Conservation (phyloP, 2,888 invertebrate species). For the Strigamia crassipes region DNA sequence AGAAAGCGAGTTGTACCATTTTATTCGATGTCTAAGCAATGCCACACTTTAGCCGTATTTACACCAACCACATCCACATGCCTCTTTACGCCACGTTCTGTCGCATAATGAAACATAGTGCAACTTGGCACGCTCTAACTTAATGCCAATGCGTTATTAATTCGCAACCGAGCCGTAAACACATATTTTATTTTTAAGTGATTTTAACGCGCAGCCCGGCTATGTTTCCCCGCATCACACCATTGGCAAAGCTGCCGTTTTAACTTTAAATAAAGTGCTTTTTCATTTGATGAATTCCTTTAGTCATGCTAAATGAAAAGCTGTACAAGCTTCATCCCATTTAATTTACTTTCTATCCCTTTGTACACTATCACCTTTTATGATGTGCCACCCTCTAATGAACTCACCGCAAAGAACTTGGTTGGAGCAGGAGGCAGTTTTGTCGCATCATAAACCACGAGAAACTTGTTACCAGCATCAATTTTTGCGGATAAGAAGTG, state of each 20-base stretch:
- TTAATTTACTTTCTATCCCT: conserved; percentile 16
- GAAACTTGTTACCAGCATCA: conserved; percentile 10
- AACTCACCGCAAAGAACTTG: conserved; percentile 16
- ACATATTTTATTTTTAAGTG: conserved; percentile 6
- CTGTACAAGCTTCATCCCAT: background rate
- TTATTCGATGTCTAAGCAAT: background rate
- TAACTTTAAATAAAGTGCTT: conserved; percentile 5
- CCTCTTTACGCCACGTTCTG: conserved; percentile 1
- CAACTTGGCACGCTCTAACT: conserved; percentile 11
- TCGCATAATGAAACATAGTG: conserved; percentile 1
- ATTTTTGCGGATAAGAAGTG: conserved; percentile 16
- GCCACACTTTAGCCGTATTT: background rate
- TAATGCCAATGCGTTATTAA: background rate
- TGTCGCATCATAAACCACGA: conserved; percentile 11
- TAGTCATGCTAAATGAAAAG: background rate
- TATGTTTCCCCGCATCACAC: background rate
- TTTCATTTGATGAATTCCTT: background rate
- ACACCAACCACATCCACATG: background rate
- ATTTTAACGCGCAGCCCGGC: background rate
- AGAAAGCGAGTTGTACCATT: background rate
- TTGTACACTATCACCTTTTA: conserved; percentile 15
- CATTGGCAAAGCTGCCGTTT: background rate
- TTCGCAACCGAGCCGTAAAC: conserved; percentile 16
- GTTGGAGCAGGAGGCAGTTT: conserved; percentile 16
- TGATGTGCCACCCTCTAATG: conserved; percentile 16